Evolutionary conservation across 2,888 invertebrate species (phyloP).

Genomic region (Salpingus planirostris): DNA sequence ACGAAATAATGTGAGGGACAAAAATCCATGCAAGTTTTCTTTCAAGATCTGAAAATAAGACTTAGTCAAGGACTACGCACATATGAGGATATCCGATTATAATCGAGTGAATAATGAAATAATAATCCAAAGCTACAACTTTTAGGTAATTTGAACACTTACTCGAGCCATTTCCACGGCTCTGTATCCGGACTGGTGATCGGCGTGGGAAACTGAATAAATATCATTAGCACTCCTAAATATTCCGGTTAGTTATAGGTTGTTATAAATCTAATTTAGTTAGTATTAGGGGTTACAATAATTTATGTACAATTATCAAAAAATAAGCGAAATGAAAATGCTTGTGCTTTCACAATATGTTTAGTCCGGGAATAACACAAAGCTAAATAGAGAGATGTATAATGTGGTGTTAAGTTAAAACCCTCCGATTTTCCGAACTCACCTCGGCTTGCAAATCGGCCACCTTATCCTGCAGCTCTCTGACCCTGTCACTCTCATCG

Average conservation of each 20-base stretch:
- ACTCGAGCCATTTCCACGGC: constrained; percentile 87
- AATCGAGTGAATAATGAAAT: too few relatives aligned
- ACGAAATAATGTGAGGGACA: too few relatives aligned
- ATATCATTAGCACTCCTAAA: constrained; percentile 19
- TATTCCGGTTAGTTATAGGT: constrained; percentile 4
- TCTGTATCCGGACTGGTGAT: constrained; percentile 81
- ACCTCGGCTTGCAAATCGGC: constrained; percentile 93
- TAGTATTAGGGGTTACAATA: too few relatives aligned
- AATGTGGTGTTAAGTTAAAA: constrained; percentile 2
- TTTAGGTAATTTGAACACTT: constrained; percentile 47
- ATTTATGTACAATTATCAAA: constrained; percentile 7
- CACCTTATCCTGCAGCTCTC: constrained; percentile 86
- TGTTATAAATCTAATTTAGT: neutral
- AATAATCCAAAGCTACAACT: constrained; percentile 9
- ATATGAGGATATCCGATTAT: too few relatives aligned
- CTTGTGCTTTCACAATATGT: constrained; percentile 9
- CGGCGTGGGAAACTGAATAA: constrained; percentile 76
- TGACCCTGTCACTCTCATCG: constrained; percentile 76
- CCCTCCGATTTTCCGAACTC: constrained; percentile 25
- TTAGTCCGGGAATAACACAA: constrained; percentile 1
- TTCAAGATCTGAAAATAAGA: too few relatives aligned
- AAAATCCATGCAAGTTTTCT: too few relatives aligned
- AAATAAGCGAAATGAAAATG: constrained; percentile 5
- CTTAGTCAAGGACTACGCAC: too few relatives aligned
- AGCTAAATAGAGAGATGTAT: constrained; percentile 1